Evolutionary conservation across 2,888 invertebrate genomes (phyloP), one percentile per base, ranked within the genome.

Genomic region (Physocephala rufipes): DNA sequence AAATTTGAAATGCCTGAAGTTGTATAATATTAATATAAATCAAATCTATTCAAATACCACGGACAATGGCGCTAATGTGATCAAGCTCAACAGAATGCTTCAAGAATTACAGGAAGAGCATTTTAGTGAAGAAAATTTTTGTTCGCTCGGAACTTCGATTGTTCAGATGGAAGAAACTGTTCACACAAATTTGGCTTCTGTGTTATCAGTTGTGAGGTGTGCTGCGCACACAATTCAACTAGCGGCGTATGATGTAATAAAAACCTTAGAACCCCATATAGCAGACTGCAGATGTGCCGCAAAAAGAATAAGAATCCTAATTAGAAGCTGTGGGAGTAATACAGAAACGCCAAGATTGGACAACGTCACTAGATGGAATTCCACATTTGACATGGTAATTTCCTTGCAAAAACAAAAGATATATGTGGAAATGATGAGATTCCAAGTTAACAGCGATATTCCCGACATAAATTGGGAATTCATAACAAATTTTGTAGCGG

Each of bases 51-150:
- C n/a, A n/a, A n/a, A n/a, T n/a, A n/a, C n/a, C n/a, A n/a, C n/a
- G n/a, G n/a, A n/a, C n/a, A 65, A 72, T 53, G 73, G 72, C 13
- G 55, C 64, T 12, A 74, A 71, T 47, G 55, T 65, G 21, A 45
- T 67, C 13, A 66, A 72, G 63, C 19, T 30, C 12, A n/a, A 36
- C 16, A 55, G 55, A 16, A 51, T 67, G 28, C 21, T 67, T 21
- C 49, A 53, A 53, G 24, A 26, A 16, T 13, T 3, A 16, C n/a
- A 63, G 12, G 53, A 64, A 21, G 65, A 64, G 26, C 26, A 16
- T 2, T 53, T 24, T 45, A 19, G 19, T 15, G 65, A 65, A 59
- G 45, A 45, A 21, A 5, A n/a, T n/a, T n/a, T n/a, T n/a, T n/a
- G 1, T 5, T n/a, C 36, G 7, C 2, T 55, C 1, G 36, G 16